These are phyloP conservation scores for Acrocera orbiculus DNA, from an alignment of 2,888 invertebrate genomes.

Conservation along the genomic window DNA sequence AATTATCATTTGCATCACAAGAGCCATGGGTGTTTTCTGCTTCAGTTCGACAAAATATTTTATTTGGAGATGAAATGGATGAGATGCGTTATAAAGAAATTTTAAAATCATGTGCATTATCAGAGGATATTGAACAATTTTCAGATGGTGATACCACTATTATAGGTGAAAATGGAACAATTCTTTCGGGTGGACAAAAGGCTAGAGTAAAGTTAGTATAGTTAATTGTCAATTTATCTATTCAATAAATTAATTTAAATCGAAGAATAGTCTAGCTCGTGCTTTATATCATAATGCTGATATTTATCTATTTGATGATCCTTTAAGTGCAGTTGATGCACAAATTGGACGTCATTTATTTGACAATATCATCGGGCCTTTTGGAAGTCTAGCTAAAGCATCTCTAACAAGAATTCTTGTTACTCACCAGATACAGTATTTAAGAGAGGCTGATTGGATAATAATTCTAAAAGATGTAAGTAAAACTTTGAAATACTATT, in stretches of 20 bases:
- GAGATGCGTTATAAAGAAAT: constrained; percentile 25
- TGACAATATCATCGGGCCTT: constrained; percentile 41
- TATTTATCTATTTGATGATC: constrained; percentile 57
- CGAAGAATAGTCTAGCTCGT: constrained; percentile 15
- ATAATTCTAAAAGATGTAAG: constrained; percentile 41
- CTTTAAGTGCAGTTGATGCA: constrained; percentile 55
- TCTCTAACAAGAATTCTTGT: constrained; percentile 48
- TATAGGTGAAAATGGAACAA: constrained; percentile 41
- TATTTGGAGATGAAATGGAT: constrained; percentile 44
- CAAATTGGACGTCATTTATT: constrained; percentile 52
- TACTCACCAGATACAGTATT: constrained; percentile 60
- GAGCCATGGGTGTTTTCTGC: constrained; percentile 72
- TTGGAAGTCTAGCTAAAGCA: constrained; percentile 31
- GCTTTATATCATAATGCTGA: constrained; percentile 37
- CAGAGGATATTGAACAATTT: constrained; percentile 36
- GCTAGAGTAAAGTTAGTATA: constrained; percentile 36
- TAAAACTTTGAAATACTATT: too few relatives aligned
- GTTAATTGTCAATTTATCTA: too few relatives aligned
- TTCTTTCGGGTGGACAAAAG: constrained; percentile 52
- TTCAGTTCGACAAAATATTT: constrained; percentile 65
- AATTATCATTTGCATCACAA: constrained; percentile 58
- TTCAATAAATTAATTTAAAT: too few relatives aligned
- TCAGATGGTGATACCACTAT: constrained; percentile 38
- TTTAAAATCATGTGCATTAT: constrained; percentile 30
- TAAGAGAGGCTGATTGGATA: constrained; percentile 39